Evolutionary conservation across 37 sponge, comb jelly and placozoan genomes (phyloP).

Genomic region (Cladorhizidae sp.): DNA sequence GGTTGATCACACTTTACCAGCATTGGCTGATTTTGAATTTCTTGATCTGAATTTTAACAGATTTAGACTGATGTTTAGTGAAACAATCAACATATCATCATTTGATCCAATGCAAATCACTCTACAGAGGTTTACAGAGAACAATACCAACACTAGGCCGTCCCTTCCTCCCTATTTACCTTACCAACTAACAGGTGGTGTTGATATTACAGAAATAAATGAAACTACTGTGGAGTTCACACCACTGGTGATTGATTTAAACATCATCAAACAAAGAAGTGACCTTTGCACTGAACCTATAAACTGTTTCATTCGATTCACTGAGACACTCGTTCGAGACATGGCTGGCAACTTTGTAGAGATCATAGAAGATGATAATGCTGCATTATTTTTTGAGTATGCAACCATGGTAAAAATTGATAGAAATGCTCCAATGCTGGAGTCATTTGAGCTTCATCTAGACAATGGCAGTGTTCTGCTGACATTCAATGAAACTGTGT

Average conservation of each 20-base stretch:
- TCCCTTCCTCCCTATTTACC: conserved; percentile 35
- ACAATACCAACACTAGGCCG: conserved; percentile 23
- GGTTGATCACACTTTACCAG: conserved; percentile 58
- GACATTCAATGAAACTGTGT: conserved; percentile 88
- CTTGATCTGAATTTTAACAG: conserved; percentile 66
- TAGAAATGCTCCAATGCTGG: conserved; percentile 47
- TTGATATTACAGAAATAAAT: conserved; percentile 55
- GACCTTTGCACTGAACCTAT: conserved; percentile 43
- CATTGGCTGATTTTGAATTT: conserved; percentile 56
- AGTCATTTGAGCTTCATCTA: conserved; percentile 66
- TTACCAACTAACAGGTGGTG: conserved; percentile 71
- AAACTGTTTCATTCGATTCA: conserved; percentile 78
- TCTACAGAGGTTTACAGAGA: conserved; percentile 73
- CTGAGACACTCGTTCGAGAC: conserved; percentile 54
- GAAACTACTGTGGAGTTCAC: conserved; percentile 81
- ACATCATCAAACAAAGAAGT: conserved; percentile 70
- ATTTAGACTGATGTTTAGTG: conserved; percentile 65
- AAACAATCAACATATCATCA: conserved; percentile 81
- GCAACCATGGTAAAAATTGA: conserved; percentile 43
- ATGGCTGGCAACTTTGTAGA: conserved; percentile 82
- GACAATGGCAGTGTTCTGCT: conserved; percentile 76
- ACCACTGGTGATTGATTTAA: conserved; percentile 64
- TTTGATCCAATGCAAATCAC: conserved; percentile 91
- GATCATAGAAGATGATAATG: conserved; percentile 4
- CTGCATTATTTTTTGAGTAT: conserved; percentile 48